phyloP scores from a whole-genome alignment of 2,888 invertebrate species.

The Ornithoptera priamus region DNA sequence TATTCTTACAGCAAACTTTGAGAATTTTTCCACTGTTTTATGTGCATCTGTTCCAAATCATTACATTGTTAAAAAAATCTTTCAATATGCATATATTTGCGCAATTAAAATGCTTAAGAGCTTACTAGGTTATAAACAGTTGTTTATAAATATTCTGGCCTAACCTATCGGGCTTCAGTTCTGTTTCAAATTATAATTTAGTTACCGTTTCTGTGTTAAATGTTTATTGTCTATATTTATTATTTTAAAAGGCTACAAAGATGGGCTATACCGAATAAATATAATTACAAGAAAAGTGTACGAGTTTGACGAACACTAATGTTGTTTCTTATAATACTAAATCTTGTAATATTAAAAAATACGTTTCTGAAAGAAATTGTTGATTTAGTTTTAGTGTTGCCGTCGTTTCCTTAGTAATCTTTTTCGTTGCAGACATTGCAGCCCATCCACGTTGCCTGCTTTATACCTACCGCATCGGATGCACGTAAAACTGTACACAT shows the following conservation, averaged over 20 bases:
- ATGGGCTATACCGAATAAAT: too few relatives aligned
- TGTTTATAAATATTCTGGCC: slow-evolving; percentile 15
- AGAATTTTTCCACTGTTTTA: slow-evolving; percentile 12
- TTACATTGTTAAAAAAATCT: not conserved
- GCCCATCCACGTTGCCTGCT: too few relatives aligned
- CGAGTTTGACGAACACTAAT: too few relatives aligned
- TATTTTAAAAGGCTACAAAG: too few relatives aligned
- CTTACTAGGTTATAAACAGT: slow-evolving; percentile 24
- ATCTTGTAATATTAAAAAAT: too few relatives aligned
- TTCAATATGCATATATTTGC: slow-evolving; percentile 9
- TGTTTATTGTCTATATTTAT: too few relatives aligned
- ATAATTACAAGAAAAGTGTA: too few relatives aligned
- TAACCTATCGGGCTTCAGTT: slow-evolving; percentile 2
- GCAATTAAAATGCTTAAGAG: slow-evolving; percentile 22
- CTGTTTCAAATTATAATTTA: not conserved
- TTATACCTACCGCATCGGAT: slow-evolving; percentile 8
- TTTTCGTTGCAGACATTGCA: too few relatives aligned
- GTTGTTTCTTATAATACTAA: too few relatives aligned
- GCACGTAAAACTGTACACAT: slow-evolving; percentile 26
- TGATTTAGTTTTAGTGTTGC: too few relatives aligned
- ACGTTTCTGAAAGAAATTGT: too few relatives aligned
- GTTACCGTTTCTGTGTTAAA: not conserved
- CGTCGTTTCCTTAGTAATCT: too few relatives aligned
- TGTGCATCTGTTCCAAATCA: slow-evolving; percentile 23
- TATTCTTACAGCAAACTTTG: slow-evolving; percentile 25